Base-by-base conservation (phyloP, 2,113 vertebrate species). In the Symphodus melops region DNA sequence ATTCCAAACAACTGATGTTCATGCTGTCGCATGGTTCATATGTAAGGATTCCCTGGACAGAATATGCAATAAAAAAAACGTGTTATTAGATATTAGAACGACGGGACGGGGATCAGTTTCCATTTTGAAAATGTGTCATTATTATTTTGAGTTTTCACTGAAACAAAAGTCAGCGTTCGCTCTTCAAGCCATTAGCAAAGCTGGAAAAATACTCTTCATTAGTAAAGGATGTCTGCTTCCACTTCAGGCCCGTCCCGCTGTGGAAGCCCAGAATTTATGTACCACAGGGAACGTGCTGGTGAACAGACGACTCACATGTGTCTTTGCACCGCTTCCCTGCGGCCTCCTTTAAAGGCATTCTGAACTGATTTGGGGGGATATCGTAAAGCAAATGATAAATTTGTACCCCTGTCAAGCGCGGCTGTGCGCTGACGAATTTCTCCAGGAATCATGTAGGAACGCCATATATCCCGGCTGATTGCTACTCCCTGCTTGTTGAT, bases 381-480 rank as follows among this genome's bases (percentile, higher is more conserved):
- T 90, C 88, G 78, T 93, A 93, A 92, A 93, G 85, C 92, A 91
- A 92, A 92, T 91, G 89, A 93, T 91, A 88, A 92, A 94, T 94
- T 91, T 91, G 90, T 92, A 86, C 83, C 76, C 80, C 86, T 94
- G 91, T 94, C 88, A 92, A 85, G 84, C 63, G 79, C 56, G 74
- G 80, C 85, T 84, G 86, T 80, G 72, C 5, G 33, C 76, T 83
- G 89, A 91, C 79, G 74, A 83, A 68, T 79, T 90, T 79, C 90
- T 86, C 82, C 60, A 79, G 89, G 87, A 92, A 88, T 89, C 90
- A 85, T 83, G 86, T 63, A 86, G 86, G 86, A 93, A 93, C 88
- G 89, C 83, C 79, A 90, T 94, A 92, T 90, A 92, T 94, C 79
- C 88, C 71, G 5, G 53, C 86, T 88, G 90, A 92, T 93, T 91